Percentiles rank a stretch among this genome's conserved stretches.
phyloP scores from a whole-genome alignment of 2,888 invertebrate species.

The Dexiosoma caninum region DNA sequence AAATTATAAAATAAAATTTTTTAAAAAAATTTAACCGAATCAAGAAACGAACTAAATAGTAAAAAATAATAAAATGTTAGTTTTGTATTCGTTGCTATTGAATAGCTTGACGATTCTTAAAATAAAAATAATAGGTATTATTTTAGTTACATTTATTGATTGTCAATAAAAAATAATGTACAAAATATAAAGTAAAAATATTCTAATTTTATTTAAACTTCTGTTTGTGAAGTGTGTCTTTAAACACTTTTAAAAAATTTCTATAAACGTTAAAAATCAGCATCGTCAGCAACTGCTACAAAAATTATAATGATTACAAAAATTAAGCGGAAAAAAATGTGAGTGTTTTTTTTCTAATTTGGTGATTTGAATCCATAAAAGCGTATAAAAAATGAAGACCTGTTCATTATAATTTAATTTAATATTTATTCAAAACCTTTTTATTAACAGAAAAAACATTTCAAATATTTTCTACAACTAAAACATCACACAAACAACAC shows the following conservation, averaged over 20 bases:
- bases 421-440: conserved; percentile 29
- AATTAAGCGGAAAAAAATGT: background rate
- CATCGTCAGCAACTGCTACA: background rate
- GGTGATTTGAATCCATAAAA: background rate
- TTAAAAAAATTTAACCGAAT: too few species aligned
- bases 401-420: conserved; percentile 27
- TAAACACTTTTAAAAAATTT: conserved; percentile 24
- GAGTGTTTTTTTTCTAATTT: background rate
- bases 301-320: background rate
- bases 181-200: too few species aligned
- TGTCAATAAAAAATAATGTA: too few species aligned
- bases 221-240: background rate
- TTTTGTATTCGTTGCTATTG: too few species aligned
- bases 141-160: too few species aligned
- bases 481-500: conserved; percentile 16
- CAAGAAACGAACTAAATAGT: too few species aligned
- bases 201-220: background rate
- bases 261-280: background rate
- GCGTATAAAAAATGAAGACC: background rate
- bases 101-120: too few species aligned
- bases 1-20: too few species aligned
- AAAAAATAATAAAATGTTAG: too few species aligned
- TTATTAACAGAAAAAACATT: conserved; percentile 12
- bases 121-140: too few species aligned
- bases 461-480: conserved; percentile 36